These are phyloP conservation scores for Aegithalos caudatus DNA, from an alignment of 2,113 vertebrate species.

Conservation along the genomic window DNA sequence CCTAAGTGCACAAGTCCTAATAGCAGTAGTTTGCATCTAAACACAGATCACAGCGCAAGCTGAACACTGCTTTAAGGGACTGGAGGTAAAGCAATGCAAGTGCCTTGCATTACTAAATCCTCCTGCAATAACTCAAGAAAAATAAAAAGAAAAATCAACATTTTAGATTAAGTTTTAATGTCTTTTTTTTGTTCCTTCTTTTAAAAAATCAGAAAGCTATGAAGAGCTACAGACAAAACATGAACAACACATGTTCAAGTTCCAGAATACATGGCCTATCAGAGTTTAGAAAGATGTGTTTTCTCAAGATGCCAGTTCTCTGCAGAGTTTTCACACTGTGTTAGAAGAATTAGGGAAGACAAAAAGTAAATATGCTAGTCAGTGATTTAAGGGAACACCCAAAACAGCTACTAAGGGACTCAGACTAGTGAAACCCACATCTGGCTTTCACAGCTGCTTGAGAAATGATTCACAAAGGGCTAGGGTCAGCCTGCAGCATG, in stretches of 20 bases:
- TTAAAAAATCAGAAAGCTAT: not conserved
- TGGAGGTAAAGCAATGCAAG: not conserved
- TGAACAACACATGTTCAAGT: not conserved
- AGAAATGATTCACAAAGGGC: fast-evolving
- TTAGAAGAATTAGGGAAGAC: not conserved
- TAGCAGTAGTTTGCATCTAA: not conserved
- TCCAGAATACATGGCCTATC: not conserved
- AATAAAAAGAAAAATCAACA: not conserved
- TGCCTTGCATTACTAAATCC: not conserved
- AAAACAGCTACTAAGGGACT: not conserved
- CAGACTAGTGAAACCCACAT: not conserved
- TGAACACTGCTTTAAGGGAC: not conserved
- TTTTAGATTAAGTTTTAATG: not conserved
- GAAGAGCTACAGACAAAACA: not conserved
- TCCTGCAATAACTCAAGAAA: not conserved
- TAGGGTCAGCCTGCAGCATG: fast-evolving
- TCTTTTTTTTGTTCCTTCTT: not conserved
- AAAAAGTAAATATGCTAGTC: not conserved
- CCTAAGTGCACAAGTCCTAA: not conserved
- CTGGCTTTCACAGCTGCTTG: not conserved
- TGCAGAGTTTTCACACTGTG: not conserved
- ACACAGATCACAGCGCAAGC: fast-evolving
- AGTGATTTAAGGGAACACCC: not conserved
- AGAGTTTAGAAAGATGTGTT: not conserved
- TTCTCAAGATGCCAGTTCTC: not conserved